phyloP scores from a whole-genome alignment of 2,797 vertebrate genomes.

The Trachops cirrhosus region DNA sequence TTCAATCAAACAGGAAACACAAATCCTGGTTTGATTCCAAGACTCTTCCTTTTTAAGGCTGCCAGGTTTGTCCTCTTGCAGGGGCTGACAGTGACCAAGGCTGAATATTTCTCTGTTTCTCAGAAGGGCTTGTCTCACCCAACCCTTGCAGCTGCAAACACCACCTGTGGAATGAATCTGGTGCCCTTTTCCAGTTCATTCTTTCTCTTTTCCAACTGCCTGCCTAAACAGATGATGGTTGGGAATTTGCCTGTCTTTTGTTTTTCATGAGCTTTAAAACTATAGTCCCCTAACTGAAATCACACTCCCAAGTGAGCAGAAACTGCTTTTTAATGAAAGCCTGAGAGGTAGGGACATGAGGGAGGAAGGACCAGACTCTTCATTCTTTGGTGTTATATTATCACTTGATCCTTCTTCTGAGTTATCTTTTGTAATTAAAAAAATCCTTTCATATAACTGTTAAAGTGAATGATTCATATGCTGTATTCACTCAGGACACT shows the following conservation, averaged over 20 bases:
- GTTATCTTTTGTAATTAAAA: conserved; percentile 30
- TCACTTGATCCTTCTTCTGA: background rate
- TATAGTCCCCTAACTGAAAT: background rate
- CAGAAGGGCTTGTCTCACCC: conserved; percentile 8
- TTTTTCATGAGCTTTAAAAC: background rate
- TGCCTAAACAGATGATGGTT: background rate
- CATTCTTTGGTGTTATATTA: background rate
- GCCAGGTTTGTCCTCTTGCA: conserved; percentile 12
- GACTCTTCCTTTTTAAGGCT: conserved; percentile 34
- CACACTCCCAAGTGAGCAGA: background rate
- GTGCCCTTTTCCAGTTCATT: background rate
- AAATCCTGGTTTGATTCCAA: conserved; percentile 35
- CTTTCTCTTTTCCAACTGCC: conserved; percentile 18
- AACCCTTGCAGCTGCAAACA: background rate
- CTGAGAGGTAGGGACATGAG: background rate
- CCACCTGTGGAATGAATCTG: conserved; percentile 27
- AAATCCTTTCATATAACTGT: background rate
- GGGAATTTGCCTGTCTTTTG: conserved; percentile 15
- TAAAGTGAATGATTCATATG: background rate
- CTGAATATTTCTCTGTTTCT: conserved; percentile 43
- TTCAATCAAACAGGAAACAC: conserved; percentile 45
- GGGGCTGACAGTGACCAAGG: background rate
- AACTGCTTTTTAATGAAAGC: conserved; percentile 11
- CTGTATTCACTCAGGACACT: background rate
- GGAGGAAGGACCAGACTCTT: background rate